phyloP scores from a whole-genome alignment of 2,888 invertebrate genomes.

The Platycnemis pennipes region DNA sequence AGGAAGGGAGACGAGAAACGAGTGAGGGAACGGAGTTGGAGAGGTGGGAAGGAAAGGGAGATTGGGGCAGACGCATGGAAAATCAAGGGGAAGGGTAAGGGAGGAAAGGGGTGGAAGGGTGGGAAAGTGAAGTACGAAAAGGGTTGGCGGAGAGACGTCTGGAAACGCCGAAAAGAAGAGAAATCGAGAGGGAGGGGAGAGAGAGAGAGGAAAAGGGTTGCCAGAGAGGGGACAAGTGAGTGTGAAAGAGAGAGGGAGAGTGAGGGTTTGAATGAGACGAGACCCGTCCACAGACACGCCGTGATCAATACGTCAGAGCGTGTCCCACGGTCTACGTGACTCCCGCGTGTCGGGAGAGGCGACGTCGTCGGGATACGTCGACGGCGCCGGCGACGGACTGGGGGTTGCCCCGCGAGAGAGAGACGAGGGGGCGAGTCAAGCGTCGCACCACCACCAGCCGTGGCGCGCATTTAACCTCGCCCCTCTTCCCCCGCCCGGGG shows the following conservation, averaged over 20 bases:
- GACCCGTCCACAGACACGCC: constrained; percentile 60
- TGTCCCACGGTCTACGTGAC: constrained; percentile 46
- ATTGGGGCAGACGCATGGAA: neutral
- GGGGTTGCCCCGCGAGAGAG: too few species aligned
- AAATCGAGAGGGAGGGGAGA: neutral
- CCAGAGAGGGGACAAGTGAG: neutral
- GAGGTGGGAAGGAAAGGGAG: too few species aligned
- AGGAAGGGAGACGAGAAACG: too few species aligned
- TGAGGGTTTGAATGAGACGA: constrained; percentile 49
- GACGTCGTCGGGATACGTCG: too few species aligned
- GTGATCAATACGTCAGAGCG: constrained; percentile 58
- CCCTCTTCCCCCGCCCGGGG: too few species aligned
- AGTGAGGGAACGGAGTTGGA: too few species aligned
- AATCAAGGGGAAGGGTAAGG: neutral
- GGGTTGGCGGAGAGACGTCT: neutral
- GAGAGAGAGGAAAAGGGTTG: neutral
- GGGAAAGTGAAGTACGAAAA: neutral
- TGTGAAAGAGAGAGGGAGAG: constrained; percentile 30
- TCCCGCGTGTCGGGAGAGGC: too few species aligned
- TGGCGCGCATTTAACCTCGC: too few species aligned
- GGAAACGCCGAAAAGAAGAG: neutral
- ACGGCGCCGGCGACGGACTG: too few species aligned
- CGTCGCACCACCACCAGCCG: too few species aligned
- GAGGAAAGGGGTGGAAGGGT: neutral
- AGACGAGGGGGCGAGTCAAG: too few species aligned